These are phyloP conservation scores for Diadumene lineata DNA, from an alignment of 92 coral and sea anemone genomes.

Conservation along the genomic window DNA sequence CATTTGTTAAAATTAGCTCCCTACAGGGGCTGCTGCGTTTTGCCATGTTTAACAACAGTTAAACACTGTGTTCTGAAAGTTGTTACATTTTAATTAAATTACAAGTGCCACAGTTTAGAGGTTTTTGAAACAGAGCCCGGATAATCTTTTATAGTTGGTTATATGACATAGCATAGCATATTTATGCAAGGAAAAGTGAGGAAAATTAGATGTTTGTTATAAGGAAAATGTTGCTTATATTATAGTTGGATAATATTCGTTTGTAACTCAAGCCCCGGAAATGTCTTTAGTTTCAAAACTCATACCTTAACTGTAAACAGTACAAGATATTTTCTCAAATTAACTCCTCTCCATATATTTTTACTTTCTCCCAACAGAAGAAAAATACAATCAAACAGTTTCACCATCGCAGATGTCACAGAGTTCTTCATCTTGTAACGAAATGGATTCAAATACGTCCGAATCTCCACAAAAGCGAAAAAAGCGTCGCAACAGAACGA, in stretches of 20 bases:
- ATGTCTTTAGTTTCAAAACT: slow-evolving; percentile 32
- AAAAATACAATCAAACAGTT: slow-evolving; percentile 36
- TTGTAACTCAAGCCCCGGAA: slow-evolving; percentile 48
- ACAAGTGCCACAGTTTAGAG: neutral
- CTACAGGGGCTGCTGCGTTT: neutral
- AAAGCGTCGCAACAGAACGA: slow-evolving; percentile 95
- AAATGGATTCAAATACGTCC: slow-evolving; percentile 75
- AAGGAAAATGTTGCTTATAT: neutral
- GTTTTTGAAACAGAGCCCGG: neutral
- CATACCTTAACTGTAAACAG: no score
- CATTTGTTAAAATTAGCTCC: slow-evolving; percentile 23
- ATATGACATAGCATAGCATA: neutral
- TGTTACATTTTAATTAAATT: slow-evolving; percentile 5
- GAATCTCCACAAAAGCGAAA: slow-evolving; percentile 95
- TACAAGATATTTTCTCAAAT: neutral
- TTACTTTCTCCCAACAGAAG: slow-evolving; percentile 5
- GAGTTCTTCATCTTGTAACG: slow-evolving; percentile 69
- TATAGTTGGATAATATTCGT: neutral
- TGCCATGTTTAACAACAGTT: neutral
- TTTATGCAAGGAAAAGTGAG: no score
- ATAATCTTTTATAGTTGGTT: neutral
- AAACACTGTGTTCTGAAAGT: neutral
- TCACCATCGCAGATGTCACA: slow-evolving; percentile 61
- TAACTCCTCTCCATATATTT: slow-evolving; percentile 44
- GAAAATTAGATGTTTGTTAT: neutral